Conservation (phyloP, 35 echinoderm and acorn worm genomes). For the Antedon bifida region DNA sequence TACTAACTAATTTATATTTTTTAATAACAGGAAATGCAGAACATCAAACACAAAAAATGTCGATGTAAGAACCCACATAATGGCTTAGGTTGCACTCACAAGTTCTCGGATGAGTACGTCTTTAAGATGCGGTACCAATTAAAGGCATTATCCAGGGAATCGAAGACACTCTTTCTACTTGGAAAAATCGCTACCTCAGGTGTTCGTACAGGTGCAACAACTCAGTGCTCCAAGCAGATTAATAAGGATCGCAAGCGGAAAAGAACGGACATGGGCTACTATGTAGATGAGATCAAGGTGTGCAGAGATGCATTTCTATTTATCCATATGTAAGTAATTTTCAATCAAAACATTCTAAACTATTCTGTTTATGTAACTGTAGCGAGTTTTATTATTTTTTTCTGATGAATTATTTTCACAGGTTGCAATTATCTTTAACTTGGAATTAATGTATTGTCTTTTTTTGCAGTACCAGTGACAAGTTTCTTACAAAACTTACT, state of each 20-base stretch:
- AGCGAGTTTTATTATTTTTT: no score
- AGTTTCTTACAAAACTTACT: neutral
- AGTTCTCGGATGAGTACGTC: slow-evolving; percentile 7
- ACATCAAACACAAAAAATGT: slow-evolving; percentile 15
- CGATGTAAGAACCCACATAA: neutral
- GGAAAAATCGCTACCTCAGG: slow-evolving; percentile 3
- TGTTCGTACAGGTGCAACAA: neutral
- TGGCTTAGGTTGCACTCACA: slow-evolving; percentile 13
- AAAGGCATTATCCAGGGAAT: neutral
- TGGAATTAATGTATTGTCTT: neutral
- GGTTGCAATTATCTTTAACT: no score
- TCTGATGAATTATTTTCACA: no score
- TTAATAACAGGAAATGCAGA: slow-evolving; percentile 9
- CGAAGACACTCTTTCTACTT: neutral
- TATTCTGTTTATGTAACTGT: no score
- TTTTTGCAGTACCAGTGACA: neutral
- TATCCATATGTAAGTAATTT: neutral
- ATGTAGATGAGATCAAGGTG: neutral
- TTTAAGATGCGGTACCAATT: slow-evolving; percentile 14
- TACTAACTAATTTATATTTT: no score
- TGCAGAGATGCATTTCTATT: neutral
- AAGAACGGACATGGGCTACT: neutral
- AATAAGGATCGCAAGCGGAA: no score
- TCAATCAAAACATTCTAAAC: no score
- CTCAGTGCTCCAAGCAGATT: no score